phyloP scores from a whole-genome alignment of 2,888 invertebrate species.

The Drosophila peninsularis region DNA sequence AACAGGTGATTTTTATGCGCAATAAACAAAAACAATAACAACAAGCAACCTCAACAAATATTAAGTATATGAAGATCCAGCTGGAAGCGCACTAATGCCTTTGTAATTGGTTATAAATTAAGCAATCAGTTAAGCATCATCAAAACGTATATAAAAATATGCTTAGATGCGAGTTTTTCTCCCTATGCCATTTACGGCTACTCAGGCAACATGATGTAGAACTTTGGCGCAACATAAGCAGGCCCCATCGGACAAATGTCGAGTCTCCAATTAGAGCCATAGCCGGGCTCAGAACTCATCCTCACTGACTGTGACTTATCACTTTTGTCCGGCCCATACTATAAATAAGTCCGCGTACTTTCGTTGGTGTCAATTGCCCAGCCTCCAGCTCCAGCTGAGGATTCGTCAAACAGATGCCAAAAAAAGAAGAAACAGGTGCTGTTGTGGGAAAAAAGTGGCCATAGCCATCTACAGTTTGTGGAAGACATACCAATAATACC shows the following conservation, averaged over 20 bases:
- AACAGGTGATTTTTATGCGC: slow-evolving; percentile 72
- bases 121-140: slow-evolving; percentile 65
- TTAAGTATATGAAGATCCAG: slow-evolving; percentile 46
- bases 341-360: slow-evolving; percentile 37
- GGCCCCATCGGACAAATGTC: slow-evolving; percentile 1
- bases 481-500: slow-evolving; percentile 2
- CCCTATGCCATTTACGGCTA: slow-evolving; percentile 6
- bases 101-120: slow-evolving; percentile 78
- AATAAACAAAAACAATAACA: slow-evolving; percentile 55
- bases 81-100: slow-evolving; percentile 63
- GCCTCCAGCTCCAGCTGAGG: slow-evolving; percentile 30
- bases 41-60: slow-evolving; percentile 6
- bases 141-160: slow-evolving; percentile 22
- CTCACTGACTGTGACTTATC: slow-evolving; percentile 56
- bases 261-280: slow-evolving; percentile 41
- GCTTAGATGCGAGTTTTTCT: slow-evolving; percentile 4
- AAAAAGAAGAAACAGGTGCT: slow-evolving; percentile 2
- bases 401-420: slow-evolving; percentile 25
- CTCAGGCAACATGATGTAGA: slow-evolving; percentile 13
- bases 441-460: slow-evolving; percentile 37
- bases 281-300: slow-evolving; percentile 24
- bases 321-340: slow-evolving; percentile 17
- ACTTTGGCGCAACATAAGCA: slow-evolving; percentile 1
- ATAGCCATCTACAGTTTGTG: too few species aligned
- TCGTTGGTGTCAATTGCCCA: slow-evolving; percentile 66